These are phyloP conservation scores for Athene cunicularia DNA, from an alignment of 2,113 vertebrate species.

Conservation along the genomic window DNA sequence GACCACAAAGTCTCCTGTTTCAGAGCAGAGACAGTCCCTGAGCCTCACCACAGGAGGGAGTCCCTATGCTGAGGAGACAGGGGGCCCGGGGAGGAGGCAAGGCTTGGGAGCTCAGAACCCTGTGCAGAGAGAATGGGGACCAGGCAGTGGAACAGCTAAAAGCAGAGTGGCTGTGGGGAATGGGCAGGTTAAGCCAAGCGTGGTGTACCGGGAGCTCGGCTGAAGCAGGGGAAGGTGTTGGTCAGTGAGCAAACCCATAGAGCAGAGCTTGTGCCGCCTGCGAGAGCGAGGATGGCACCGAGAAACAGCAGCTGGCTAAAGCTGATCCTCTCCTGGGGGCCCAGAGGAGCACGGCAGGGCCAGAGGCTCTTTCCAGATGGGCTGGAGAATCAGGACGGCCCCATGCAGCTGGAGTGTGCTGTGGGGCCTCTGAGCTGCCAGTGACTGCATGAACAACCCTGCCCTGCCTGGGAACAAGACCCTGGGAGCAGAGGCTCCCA, in stretches of 20 bases:
- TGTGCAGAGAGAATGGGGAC: background rate
- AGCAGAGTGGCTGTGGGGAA: background rate
- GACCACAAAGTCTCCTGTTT: background rate
- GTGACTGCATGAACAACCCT: background rate
- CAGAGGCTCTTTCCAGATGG: background rate
- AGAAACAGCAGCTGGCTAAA: background rate
- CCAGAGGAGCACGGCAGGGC: rapidly evolving
- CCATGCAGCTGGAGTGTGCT: rapidly evolving
- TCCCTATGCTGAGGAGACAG: background rate
- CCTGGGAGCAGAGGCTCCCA: background rate
- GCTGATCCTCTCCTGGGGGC: background rate
- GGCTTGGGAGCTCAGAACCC: background rate
- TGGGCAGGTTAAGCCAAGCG: background rate
- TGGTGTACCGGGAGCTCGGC: rapidly evolving
- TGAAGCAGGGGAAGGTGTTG: background rate
- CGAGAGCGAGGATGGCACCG: background rate
- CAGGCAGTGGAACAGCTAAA: background rate
- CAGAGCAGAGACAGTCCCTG: background rate
- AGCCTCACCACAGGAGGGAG: background rate
- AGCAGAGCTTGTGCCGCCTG: rapidly evolving
- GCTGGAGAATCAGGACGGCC: no score
- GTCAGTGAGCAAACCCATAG: background rate
- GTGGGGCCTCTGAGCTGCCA: background rate
- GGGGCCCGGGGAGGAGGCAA: background rate
- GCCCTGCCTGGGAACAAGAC: background rate